Base-by-base conservation (phyloP, 1,140 invertebrate species). In the Zaprionus kolodkinae region DNA sequence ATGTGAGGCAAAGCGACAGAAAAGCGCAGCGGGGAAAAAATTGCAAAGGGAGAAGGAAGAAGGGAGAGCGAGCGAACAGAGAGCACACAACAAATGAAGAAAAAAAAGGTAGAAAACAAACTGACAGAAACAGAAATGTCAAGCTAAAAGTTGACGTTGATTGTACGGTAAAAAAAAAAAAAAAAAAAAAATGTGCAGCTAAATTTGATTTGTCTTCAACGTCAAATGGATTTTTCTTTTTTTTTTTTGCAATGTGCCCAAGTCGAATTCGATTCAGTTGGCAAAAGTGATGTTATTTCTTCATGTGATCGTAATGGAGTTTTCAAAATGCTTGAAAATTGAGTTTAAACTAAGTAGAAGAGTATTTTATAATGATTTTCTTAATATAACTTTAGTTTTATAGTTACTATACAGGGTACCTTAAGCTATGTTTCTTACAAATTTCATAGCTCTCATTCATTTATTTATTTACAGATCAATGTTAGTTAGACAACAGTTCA, bases 1-100 rank as follows among this genome's bases (percentile, higher is more conserved):
- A 86, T 83, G 76, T 13, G 25, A 73, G 25, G 54, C 64, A 72
- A 72, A 78, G 75, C 64, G 52, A 66, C 54, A 54, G 45, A 50
- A 64, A 33, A 48, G 11, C 27, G 54, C 60, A 54, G 55, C 21
- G 45, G 60, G 38, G 38, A 43, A 68, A 21, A 21, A 21, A 21
- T 21, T 21, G 21, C n/a, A n/a, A n/a, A 21, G 21, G 2, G 21
- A 21, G 2, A 21, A 21, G 21, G 21, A 2, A 21, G 21, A 21
- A n/a, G n/a, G 21, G 21, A 21, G 21, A 21, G 2, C n/a, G n/a
- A 21, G 21, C 21, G 21, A 21, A 21, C 13, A 38, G 30, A 62
- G 35, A n/a, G 35, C 25, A 40, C 27, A 12, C 27, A 33, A 25
- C 25, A 45, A 65, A 33, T 48, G 21, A 21, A 21, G 27, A 30